These are phyloP conservation scores for Sminthurides aquaticus DNA, from an alignment of 2,888 invertebrate genomes.

Conservation along the genomic window DNA sequence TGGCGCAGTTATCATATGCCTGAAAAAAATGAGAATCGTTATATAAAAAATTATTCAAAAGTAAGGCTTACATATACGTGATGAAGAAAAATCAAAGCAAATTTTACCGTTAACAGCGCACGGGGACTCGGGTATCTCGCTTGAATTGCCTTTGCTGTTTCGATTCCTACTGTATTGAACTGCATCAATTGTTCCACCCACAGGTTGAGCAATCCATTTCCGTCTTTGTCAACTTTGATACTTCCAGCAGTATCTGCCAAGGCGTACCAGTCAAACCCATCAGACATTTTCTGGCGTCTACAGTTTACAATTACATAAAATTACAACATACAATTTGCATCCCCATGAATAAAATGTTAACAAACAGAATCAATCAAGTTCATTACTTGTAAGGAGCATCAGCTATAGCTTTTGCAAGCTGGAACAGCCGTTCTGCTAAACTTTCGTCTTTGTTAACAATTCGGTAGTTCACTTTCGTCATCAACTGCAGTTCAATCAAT, in stretches of 20 bases:
- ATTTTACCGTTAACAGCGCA: slow-evolving; percentile 58
- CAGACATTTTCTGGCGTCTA: slow-evolving; percentile 49
- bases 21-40: too few relatives aligned
- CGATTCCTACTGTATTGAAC: slow-evolving; percentile 67
- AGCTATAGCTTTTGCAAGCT: slow-evolving; percentile 72
- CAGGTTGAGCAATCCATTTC: slow-evolving; percentile 60
- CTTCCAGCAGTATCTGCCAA: slow-evolving; percentile 67
- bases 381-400: slow-evolving; percentile 69
- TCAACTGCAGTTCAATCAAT: slow-evolving; percentile 48
- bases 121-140: slow-evolving; percentile 62
- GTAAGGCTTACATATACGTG: too few relatives aligned
- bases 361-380: too few relatives aligned
- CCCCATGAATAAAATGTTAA: too few relatives aligned
- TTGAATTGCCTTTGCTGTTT: slow-evolving; percentile 70
- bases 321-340: too few relatives aligned
- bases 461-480: slow-evolving; percentile 50
- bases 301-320: too few relatives aligned
- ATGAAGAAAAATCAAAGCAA: too few relatives aligned
- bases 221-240: slow-evolving; percentile 61
- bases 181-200: slow-evolving; percentile 83
- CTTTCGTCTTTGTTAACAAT: slow-evolving; percentile 57
- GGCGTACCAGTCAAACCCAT: slow-evolving; percentile 63
- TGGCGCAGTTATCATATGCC: slow-evolving; percentile 54
- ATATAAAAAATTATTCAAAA: too few relatives aligned
- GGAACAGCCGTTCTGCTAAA: slow-evolving; percentile 57